These are phyloP conservation scores for Sinocyclocheilus maitianheensis DNA, from an alignment of 2,113 vertebrate species.

Conservation along the genomic window DNA sequence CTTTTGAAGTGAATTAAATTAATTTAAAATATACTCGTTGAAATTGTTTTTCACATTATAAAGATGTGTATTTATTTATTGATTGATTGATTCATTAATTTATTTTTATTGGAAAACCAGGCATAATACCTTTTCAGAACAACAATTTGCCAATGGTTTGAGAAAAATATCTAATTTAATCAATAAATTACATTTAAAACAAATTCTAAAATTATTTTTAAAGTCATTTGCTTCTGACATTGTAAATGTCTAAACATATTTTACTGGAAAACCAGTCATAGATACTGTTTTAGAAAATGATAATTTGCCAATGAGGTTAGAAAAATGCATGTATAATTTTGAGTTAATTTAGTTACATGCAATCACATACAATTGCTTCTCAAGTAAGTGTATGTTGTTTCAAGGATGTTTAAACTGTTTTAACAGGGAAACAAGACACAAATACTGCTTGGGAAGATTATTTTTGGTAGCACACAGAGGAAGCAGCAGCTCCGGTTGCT, in stretches of 20 bases:
- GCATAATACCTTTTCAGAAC: not conserved
- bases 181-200: too few species aligned
- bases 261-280: not conserved
- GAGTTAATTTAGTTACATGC: not conserved
- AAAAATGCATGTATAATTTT: not conserved
- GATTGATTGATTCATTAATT: too few species aligned
- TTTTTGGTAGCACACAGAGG: conserved; percentile 4
- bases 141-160: not conserved
- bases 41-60: too few species aligned
- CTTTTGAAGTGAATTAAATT: too few species aligned
- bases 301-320: not conserved
- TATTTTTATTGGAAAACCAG: too few species aligned
- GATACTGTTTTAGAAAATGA: not conserved
- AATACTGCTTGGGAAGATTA: not conserved
- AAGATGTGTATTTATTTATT: too few species aligned
- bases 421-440: not conserved
- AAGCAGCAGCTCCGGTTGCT: conserved; percentile 35
- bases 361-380: not conserved
- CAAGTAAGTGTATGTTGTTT: not conserved
- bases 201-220: not conserved
- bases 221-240: not conserved
- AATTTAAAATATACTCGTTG: too few species aligned
- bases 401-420: not conserved
- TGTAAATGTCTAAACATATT: not conserved
- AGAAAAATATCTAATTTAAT: not conserved